Conservation (phyloP, 2,113 vertebrate genomes). For the Hydrolagus affinis region DNA sequence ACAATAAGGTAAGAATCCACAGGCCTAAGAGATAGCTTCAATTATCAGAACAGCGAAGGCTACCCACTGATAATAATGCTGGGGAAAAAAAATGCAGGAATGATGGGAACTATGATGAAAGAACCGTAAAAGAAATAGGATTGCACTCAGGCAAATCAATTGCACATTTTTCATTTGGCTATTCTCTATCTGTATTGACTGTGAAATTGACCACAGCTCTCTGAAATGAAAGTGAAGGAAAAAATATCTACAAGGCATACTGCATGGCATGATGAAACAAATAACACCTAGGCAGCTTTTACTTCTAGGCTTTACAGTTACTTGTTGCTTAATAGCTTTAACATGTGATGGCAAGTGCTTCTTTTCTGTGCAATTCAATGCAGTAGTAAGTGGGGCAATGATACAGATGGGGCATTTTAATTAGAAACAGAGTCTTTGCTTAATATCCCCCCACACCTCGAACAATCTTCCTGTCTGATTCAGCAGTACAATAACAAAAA, state of each 20-base stretch:
- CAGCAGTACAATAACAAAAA: neutral
- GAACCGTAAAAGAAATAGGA: conserved; percentile 72
- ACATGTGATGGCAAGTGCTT: conserved; percentile 41
- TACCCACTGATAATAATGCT: conserved; percentile 52
- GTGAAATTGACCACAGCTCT: conserved; percentile 75
- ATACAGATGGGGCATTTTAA: neutral
- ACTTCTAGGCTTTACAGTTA: conserved; percentile 44
- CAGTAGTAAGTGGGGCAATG: conserved; percentile 14
- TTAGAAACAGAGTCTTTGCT: neutral
- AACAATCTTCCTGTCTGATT: neutral
- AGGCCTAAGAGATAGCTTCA: conserved; percentile 28
- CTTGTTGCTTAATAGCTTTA: conserved; percentile 50
- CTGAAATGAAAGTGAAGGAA: conserved; percentile 58
- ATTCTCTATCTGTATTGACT: conserved; percentile 54
- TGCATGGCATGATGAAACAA: conserved; percentile 49
- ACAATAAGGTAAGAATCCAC: conserved; percentile 23
- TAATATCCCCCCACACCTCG: neutral
- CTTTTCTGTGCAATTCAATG: conserved; percentile 40
- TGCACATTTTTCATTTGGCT: conserved; percentile 74
- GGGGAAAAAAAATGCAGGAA: conserved; percentile 47
- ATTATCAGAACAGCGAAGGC: conserved; percentile 53
- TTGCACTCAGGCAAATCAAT: conserved; percentile 72
- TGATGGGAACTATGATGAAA: conserved; percentile 54
- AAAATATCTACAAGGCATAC: conserved; percentile 47
- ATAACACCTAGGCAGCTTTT: conserved; percentile 52